A percentile compares a stretch with the other conserved stretches of the same genome.
Evolutionary conservation across 2,113 vertebrate species (phyloP).

Genomic region (Eurypyga helias): DNA sequence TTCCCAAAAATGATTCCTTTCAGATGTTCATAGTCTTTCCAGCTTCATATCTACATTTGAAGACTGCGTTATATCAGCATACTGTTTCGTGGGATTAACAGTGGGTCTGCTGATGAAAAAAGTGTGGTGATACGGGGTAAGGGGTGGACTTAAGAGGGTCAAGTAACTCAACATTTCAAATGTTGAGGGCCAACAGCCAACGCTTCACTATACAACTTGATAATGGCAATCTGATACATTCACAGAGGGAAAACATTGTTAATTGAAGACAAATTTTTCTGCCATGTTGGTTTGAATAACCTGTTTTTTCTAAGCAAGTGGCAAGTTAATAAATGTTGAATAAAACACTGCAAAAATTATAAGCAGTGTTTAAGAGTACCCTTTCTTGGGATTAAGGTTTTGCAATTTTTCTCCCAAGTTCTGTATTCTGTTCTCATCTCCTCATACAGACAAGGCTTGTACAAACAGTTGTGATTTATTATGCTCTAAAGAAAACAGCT

Average conservation of each 20-base stretch:
- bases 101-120: background rate
- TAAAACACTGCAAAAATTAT: background rate
- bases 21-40: background rate
- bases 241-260: background rate
- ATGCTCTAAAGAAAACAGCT: background rate
- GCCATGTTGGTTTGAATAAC: background rate
- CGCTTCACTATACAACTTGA: background rate
- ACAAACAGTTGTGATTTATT: background rate
- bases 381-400: background rate
- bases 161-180: background rate
- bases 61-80: background rate
- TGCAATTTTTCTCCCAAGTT: background rate
- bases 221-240: background rate
- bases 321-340: background rate
- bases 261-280: background rate
- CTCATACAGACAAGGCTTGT: background rate
- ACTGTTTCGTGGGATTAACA: background rate
- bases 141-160: background rate
- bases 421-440: background rate
- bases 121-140: background rate
- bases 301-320: background rate
- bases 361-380: background rate
- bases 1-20: background rate
- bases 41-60: background rate
- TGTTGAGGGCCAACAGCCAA: background rate